These are phyloP conservation scores for Lissonota sp. DNA, from an alignment of 2,888 invertebrate species.

Conservation along the genomic window DNA sequence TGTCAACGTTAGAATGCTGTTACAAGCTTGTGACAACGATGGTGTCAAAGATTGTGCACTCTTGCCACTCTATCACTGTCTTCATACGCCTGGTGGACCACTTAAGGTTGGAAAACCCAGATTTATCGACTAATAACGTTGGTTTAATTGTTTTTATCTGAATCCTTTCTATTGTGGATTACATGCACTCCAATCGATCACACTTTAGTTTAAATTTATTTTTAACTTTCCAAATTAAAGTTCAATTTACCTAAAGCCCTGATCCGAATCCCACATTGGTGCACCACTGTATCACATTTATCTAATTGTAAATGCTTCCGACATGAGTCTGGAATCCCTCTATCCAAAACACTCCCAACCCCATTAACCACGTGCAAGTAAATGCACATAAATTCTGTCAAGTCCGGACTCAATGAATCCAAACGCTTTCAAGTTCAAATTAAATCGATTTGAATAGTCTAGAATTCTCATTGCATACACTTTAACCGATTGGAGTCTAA, in stretches of 20 bases:
- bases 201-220: not conserved
- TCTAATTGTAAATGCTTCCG: no score
- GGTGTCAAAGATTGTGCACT: conserved; percentile 96
- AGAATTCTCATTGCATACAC: not conserved
- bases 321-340: no score
- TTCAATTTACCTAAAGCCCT: not conserved
- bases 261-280: no score
- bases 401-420: conserved; percentile 5
- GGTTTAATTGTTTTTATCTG: conserved; percentile 1
- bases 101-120: conserved; percentile 88
- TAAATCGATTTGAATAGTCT: not conserved
- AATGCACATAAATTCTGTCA: not conserved
- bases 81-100: conserved; percentile 99
- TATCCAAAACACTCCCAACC: no score
- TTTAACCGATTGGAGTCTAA: not conserved
- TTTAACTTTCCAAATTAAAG: not conserved
- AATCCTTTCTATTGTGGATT: not conserved
- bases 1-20: conserved; percentile 92
- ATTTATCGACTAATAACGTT: not conserved
- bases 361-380: not conserved
- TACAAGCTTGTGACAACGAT: conserved; percentile 95
- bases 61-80: conserved; percentile 96
- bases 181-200: not conserved
- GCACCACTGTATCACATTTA: no score
- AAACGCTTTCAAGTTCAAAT: not conserved